These are phyloP conservation scores for Sesamia nonagrioides DNA, from an alignment of 1,140 invertebrate genomes.

Conservation along the genomic window DNA sequence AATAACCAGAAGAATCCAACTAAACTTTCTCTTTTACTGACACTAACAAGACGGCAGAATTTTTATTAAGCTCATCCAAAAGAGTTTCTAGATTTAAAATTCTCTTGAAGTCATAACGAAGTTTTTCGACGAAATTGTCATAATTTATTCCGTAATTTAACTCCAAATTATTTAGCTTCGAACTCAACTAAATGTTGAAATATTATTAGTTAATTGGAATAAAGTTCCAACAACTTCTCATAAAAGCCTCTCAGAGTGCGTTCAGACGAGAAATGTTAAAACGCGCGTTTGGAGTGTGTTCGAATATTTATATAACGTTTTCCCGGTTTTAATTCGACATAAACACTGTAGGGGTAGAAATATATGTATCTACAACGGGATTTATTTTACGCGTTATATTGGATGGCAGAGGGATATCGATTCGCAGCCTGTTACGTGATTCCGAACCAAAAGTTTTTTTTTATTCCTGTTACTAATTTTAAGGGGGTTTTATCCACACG, in stretches of 20 bases:
- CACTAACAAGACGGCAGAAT: background rate
- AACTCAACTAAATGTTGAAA: background rate
- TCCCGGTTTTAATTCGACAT: background rate
- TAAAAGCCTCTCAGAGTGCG: constrained; percentile 1
- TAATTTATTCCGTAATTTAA: background rate
- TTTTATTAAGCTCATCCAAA: background rate
- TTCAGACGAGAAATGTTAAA: background rate
- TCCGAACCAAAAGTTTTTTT: too few relatives aligned
- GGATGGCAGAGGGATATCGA: too few relatives aligned
- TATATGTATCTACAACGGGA: too few relatives aligned
- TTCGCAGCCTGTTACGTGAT: too few relatives aligned
- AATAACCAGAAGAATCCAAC: background rate
- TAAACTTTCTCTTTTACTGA: background rate
- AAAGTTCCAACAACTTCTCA: constrained; percentile 35
- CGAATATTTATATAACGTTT: too few relatives aligned
- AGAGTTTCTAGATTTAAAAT: background rate
- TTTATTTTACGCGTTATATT: too few relatives aligned
- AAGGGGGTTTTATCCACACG: too few relatives aligned
- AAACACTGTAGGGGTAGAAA: background rate
- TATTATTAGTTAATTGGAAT: constrained; percentile 32
- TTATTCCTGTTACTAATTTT: too few relatives aligned
- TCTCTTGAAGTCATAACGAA: background rate
- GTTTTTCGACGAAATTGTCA: background rate
- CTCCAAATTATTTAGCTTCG: constrained; percentile 8
- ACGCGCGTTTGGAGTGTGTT: background rate